Evolutionary conservation across 1,140 invertebrate species (phyloP).

Genomic region (Cydia fagiglandana): DNA sequence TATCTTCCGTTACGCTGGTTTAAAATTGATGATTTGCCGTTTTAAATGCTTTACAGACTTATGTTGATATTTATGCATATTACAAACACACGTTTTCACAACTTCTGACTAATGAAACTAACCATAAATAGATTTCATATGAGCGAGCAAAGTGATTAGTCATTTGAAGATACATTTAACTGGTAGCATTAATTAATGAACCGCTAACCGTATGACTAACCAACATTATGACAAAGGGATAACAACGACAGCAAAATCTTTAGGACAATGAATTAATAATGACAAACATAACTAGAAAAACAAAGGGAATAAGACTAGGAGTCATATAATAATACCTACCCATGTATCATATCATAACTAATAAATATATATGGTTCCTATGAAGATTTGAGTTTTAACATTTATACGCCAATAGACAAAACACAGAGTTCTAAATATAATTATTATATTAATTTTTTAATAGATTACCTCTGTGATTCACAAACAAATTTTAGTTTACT

Average conservation of each 20-base stretch:
- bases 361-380: too few relatives aligned
- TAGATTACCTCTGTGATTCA: too few relatives aligned
- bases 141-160: constrained; percentile 14
- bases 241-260: background rate
- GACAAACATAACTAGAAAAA: background rate
- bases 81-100: background rate
- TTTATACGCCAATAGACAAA: too few relatives aligned
- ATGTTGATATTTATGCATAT: background rate
- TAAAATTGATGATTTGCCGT: too few relatives aligned
- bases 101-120: constrained; percentile 5
- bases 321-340: too few relatives aligned
- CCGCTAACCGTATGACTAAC: constrained; percentile 1
- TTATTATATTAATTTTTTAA: too few relatives aligned
- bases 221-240: background rate
- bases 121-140: constrained; percentile 1
- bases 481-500: too few relatives aligned
- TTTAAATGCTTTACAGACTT: too few relatives aligned
- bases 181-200: constrained; percentile 3
- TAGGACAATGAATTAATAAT: background rate
- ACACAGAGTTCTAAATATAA: too few relatives aligned
- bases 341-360: too few relatives aligned
- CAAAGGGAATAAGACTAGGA: background rate
- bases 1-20: too few relatives aligned
- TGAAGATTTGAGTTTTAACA: too few relatives aligned
- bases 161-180: constrained; percentile 1